Evolutionary conservation across 2,797 vertebrate species (phyloP).

Genomic region (Pseudochaenichthys georgianus): DNA sequence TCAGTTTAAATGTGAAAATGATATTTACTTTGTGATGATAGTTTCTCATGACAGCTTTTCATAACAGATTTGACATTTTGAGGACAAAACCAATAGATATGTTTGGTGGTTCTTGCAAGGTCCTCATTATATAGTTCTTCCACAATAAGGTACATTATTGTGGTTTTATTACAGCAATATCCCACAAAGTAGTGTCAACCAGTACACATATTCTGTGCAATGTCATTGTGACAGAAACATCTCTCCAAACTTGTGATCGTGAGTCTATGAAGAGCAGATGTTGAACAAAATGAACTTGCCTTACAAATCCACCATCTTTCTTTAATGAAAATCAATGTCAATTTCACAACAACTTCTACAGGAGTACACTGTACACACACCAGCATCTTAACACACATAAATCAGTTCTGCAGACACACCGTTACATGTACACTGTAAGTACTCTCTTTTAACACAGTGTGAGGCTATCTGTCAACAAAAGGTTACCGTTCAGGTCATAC

Average conservation of each 20-base stretch:
- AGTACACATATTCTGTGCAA: background rate
- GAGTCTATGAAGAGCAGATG: background rate
- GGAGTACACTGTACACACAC: background rate
- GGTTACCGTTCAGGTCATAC: slow-evolving; percentile 9
- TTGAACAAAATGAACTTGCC: background rate
- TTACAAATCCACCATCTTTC: background rate
- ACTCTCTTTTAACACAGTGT: slow-evolving; percentile 7
- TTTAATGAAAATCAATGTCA: slow-evolving; percentile 13
- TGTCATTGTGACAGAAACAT: background rate
- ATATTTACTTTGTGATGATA: too few species aligned
- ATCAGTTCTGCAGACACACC: background rate
- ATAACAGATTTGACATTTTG: background rate
- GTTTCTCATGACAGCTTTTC: background rate
- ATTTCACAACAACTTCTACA: background rate
- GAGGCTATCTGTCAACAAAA: slow-evolving; percentile 3
- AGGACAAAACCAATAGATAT: background rate
- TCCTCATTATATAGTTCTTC: background rate
- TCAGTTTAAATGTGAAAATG: background rate
- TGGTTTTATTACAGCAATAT: too few species aligned
- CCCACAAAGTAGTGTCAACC: background rate
- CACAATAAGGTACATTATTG: background rate
- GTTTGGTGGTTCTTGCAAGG: background rate
- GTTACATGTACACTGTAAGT: background rate
- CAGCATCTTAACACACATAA: background rate
- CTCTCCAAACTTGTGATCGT: background rate